Evolutionary conservation across 1,140 invertebrate species (phyloP), one percentile per base, ranked within the genome.

Genomic region (Drosophila malerkotliana): DNA sequence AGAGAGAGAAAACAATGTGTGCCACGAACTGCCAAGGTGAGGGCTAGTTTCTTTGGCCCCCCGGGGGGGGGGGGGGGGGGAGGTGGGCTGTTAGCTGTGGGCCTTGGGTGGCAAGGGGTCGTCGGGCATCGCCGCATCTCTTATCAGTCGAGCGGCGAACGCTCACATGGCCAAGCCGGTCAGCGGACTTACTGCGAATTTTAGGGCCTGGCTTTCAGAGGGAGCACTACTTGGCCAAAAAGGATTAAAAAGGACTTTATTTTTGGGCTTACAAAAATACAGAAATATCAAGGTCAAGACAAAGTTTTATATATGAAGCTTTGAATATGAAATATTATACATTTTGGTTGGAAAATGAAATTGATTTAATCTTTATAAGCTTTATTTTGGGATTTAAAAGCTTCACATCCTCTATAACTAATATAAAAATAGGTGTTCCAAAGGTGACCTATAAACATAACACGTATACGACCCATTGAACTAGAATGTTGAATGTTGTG

Each of bases 121-220:
- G 52, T 44, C 41, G 67, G 67, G 64, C 44, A 69, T 57, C 52
- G 72, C 72, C 24, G 48, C 41, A 26, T 47, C 68, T 76, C 74
- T 85, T 85, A 85, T 85, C 82, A 85, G 82, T 87, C 74, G 82
- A 60, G 54, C 60, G 53, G 52, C 51, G 64, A 82, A 73, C 82
- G 77, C 79, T 71, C 59, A 44, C 63, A 64, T 30, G 77, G 62
- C 54, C 63, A 24, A 59, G 77, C 77, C 77, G 72, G 59, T 62
- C 47, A 44, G 47, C 69, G 44, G 56, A 44, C 9, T 8, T 8
- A 32, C 32, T 8, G 32, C 7, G 9, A 32, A 12, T 10, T n/a
- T n/a, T 37, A 1, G 12, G 34, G 10, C 12, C 34, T 37, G 34
- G 34, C 12, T 12, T 12, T 37, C 4, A n/a, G 34, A 12, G 41